These are phyloP conservation scores for Lamprotornis superbus DNA, from an alignment of 2,113 vertebrate species.

Conservation along the genomic window DNA sequence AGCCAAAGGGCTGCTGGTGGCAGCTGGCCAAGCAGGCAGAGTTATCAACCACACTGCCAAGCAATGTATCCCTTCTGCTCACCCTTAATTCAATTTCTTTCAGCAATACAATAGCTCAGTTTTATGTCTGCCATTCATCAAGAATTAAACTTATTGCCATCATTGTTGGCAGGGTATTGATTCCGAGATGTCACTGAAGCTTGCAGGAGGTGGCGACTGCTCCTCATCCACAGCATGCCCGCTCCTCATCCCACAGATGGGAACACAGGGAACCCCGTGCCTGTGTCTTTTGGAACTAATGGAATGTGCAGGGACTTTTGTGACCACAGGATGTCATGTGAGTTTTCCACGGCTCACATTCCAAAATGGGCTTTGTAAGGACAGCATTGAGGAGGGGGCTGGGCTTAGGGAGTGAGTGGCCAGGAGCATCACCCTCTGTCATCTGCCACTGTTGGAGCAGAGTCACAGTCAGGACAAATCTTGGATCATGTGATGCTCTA, in stretches of 20 bases:
- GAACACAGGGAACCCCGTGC: fast-evolving
- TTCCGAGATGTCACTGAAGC: background rate
- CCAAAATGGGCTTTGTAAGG: background rate
- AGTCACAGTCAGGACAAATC: background rate
- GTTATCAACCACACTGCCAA: background rate
- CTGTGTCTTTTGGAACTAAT: fast-evolving
- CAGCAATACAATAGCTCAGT: conserved; percentile 22
- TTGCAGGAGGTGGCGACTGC: fast-evolving
- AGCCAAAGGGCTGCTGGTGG: background rate
- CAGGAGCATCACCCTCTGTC: background rate
- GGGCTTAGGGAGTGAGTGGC: background rate
- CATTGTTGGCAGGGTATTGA: background rate
- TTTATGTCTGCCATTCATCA: conserved; percentile 49
- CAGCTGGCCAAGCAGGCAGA: background rate
- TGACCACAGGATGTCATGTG: fast-evolving
- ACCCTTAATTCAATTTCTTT: conserved; percentile 53
- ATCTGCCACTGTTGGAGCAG: fast-evolving
- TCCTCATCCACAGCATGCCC: fast-evolving
- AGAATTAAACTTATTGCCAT: background rate
- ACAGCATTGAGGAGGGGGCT: background rate
- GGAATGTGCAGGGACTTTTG: background rate
- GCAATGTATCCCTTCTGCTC: conserved; percentile 17
- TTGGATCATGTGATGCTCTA: fast-evolving
- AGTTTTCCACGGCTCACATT: background rate
- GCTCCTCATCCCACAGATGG: background rate